Evolutionary conservation across 1,140 invertebrate genomes (phyloP), one percentile per base, ranked within the genome.

Genomic region (Drosophila sechellia): DNA sequence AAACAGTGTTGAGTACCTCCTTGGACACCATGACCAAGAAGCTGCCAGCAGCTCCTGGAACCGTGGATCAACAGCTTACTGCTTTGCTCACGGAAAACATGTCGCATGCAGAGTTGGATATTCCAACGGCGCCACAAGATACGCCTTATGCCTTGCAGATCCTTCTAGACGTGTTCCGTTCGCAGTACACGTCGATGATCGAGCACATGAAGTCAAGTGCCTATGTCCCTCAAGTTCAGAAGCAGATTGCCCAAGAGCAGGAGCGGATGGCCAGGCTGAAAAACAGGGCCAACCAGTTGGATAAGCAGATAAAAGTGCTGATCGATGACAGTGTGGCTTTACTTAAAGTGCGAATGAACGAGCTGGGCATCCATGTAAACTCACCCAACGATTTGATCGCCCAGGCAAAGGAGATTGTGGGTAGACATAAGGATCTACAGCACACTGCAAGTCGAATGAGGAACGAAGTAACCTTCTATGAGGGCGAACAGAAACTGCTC

Each of bases 401-500:
- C 1, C 97, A 98, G 92, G 97, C 97, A 27, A 98, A 98, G 92
- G 97, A 98, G 92, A 98, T 99, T 76, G 97, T 98, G 6, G 94
- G 97, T 45, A 93, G 96, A 39, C 97, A 98, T 87, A 98, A 98
- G 91, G 97, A 98, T 81, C 92, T 98, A 17, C 97, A 98, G 93
- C 95, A 95, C 43, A 96, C 97, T 92, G 96, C 96, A 0, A 95
- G 95, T 79, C 96, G 96, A 89, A 92, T 98, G 42, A 96, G 98
- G 86, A 94, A 95, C 17, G 96, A 98, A 93, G 97, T 98, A 43
- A 93, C 92, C 40, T 74, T 79, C 46, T 80, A 85, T 40, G 96
- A 97, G 92, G 94, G 94, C 65, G 96, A 96, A 84, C 95, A 96
- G 91, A 94, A 94, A 31, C 93, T 94, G 80, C 92, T 96, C n/a